Conservation (phyloP, 2,888 invertebrate species). For the Melinaea marsaeus region DNA sequence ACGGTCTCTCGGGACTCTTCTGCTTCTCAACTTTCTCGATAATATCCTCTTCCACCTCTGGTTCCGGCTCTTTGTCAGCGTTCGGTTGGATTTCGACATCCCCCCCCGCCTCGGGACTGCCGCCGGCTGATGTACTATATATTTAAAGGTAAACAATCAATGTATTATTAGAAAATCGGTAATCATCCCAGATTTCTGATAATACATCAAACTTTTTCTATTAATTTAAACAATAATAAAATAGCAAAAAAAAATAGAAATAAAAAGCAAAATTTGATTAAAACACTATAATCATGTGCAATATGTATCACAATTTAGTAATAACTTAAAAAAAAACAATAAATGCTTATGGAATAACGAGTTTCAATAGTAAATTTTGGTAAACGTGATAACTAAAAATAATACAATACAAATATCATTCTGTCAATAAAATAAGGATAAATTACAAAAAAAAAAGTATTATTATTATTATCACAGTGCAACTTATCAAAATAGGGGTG, state of each 20-base stretch:
- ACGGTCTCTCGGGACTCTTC: slow-evolving; percentile 39
- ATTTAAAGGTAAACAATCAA: background rate
- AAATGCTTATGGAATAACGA: slow-evolving; percentile 6
- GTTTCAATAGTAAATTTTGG: slow-evolving; percentile 10
- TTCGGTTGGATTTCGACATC: slow-evolving; percentile 6
- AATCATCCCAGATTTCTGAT: too few relatives aligned
- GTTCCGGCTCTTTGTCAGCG: slow-evolving; percentile 13
- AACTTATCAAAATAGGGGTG: slow-evolving; percentile 28
- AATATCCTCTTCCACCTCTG: slow-evolving; percentile 11
- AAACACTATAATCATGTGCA: slow-evolving; percentile 10
- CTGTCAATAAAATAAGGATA: slow-evolving; percentile 5
- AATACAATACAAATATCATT: slow-evolving; percentile 1
- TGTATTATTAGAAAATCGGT: too few relatives aligned
- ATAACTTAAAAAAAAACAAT: slow-evolving; percentile 23
- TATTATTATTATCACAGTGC: slow-evolving; percentile 35
- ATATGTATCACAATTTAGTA: slow-evolving; percentile 28
- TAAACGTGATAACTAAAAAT: slow-evolving; percentile 12
- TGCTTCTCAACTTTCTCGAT: slow-evolving; percentile 23
- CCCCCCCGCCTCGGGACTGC: slow-evolving; percentile 15
- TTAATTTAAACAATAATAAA: background rate
- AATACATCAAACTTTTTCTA: too few relatives aligned
- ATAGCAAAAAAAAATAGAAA: background rate
- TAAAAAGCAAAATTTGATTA: slow-evolving; percentile 4
- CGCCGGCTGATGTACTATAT: slow-evolving; percentile 14
- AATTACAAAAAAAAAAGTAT: slow-evolving; percentile 23